Base-by-base conservation (phyloP, 2,888 invertebrate species). In the Anoplius nigerrimus region DNA sequence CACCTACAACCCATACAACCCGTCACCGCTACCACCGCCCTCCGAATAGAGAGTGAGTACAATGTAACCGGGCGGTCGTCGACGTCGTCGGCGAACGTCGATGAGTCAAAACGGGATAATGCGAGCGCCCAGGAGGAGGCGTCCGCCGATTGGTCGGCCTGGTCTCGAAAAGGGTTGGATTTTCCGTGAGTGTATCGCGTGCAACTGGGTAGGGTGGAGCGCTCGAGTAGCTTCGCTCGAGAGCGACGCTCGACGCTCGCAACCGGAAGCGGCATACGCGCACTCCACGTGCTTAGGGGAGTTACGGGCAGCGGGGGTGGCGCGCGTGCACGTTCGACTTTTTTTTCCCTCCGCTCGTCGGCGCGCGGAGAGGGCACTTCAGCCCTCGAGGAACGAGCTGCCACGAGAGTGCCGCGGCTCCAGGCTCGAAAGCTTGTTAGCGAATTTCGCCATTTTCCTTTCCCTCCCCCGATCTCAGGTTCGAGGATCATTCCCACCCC, bases 351-450 rank as follows among this genome's bases (percentile, higher is more conserved):
- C 34, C 34, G 6, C 34, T 34, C 34, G 11, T 34, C 34, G 34
- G 4, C 53, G 55, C 18, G 20, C 13, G 55, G 22, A 13, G 24
- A 55, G 55, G 53, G 18, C 55, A 16, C 43, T 56, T 56, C 56
- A 16, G 54, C 27, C n/a, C 27, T 54, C 54, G 56, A 42, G 18
- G 43, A 34, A 42, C 42, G 42, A 48, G 48, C 18, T 16, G 48
- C 48, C 48, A 48, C 62, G 59, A 24, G 54, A 62, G 51, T 56
- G 53, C 18, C 15, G 59, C 60, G 51, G 54, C 48, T 48, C 18
- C 57, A 67, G 64, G 51, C 24, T 83, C 82, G 82, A 84, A 86
- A 86, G 86, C 85, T 86, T 82, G 85, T 87, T 87, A 86, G 84
- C 75, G 83, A 85, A 80, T 80, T 84, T 84, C 82, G 78, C 83